Evolutionary conservation across 2,797 vertebrate species (phyloP), one percentile per base, ranked within the genome.

Genomic region (Rhinichthys osculus): DNA sequence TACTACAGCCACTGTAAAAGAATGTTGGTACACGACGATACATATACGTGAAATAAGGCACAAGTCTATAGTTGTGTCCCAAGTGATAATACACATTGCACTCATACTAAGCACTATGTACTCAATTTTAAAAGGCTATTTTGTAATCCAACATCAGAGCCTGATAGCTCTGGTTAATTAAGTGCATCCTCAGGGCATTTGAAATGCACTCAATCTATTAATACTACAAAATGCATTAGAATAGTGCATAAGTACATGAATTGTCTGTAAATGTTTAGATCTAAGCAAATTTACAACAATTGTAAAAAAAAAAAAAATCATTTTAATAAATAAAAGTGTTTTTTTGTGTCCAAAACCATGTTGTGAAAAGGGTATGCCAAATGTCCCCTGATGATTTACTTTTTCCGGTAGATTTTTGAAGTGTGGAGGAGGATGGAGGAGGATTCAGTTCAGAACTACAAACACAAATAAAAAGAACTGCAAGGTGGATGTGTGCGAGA

Each of bases 1-100:
- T 64, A 42, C 66, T 88, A 74, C 82, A 86, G 67, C 73, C 86
- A 85, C 88, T 85, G 85, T 86, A 38, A n/a, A 82, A 40, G 13
- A 70, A 50, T 30, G 4, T 78, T 59, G n/a, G n/a, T 70, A 44
- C 4, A 11, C 14, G 5, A 7, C 0, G 4, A 54, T 44, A 27
- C n/a, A 40, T 40, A 78, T 40, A 19, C 1, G 62, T 42, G 16
- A 78, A 78, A 19, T 17, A 62, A 7, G 54, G 33, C 3, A 23
- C 5, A 50, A 42, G 1, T 30, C 5, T 64, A 30, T 64, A 64
- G 27, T 7, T 64, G 27, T 16, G 27, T 62, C n/a, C n/a, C 59
- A 14, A 14, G n/a, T 30, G 27, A 64, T 30, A 64, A 30, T 14
- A 62, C 5, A 62, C n/a, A 10, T 11, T 10, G 21, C 54, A 57